phyloP scores from a whole-genome alignment of 2,797 vertebrate genomes.

The Capromys pilorides region DNA sequence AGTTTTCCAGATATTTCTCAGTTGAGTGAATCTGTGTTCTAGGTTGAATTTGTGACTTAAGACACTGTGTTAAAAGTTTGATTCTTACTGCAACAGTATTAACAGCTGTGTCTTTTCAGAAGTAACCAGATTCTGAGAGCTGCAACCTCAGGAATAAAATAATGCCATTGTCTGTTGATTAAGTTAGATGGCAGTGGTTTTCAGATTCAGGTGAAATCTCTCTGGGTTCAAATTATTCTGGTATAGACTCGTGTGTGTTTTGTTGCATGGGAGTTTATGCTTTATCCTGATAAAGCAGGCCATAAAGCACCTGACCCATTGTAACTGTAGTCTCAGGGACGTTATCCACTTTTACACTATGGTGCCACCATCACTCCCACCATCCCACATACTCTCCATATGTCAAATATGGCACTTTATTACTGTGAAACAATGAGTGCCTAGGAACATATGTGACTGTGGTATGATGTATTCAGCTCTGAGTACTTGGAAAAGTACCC shows the following conservation, averaged over 20 bases:
- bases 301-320: background rate
- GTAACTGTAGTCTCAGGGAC: background rate
- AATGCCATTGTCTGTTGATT: background rate
- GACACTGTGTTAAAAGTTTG: background rate
- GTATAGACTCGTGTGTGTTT: too few species aligned
- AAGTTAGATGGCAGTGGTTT: background rate
- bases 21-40: background rate
- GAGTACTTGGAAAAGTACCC: too few species aligned
- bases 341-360: background rate
- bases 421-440: too few species aligned
- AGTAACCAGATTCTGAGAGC: background rate
- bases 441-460: background rate
- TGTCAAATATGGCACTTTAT: background rate
- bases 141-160: background rate
- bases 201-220: background rate
- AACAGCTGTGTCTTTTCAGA: background rate
- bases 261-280: background rate
- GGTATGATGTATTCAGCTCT: too few species aligned
- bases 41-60: background rate
- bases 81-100: background rate
- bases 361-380: background rate
- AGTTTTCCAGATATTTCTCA: background rate
- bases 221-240: background rate
- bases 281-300: background rate
- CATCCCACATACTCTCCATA: background rate